Evolutionary conservation across 2,888 invertebrate genomes (phyloP).

Genomic region (Drosophila colorata): DNA sequence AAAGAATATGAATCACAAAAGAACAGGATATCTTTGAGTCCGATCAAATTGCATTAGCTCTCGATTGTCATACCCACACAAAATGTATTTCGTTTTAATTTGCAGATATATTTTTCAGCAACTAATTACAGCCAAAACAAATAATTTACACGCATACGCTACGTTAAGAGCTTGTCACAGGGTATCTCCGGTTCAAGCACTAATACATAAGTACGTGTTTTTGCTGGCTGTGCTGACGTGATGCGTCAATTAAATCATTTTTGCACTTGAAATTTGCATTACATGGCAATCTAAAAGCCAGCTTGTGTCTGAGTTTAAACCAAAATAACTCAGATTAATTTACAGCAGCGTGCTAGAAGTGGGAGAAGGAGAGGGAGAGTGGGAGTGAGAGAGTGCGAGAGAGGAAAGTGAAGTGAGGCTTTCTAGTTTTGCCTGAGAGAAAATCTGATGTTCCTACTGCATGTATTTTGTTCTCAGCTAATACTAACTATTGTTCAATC

Average conservation of each 20-base stretch:
- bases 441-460: conserved; percentile 1
- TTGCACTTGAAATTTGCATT: conserved; percentile 68
- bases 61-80: neutral
- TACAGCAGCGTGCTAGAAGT: conserved; percentile 39
- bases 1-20: too few relatives aligned
- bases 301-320: conserved; percentile 33
- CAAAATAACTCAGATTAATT: conserved; percentile 64
- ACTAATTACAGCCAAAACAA: neutral
- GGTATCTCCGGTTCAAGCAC: neutral
- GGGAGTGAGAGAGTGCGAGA: neutral
- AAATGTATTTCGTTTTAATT: neutral
- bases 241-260: conserved; percentile 39
- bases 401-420: neutral
- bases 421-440: conserved; percentile 6
- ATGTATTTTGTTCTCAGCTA: conserved; percentile 8
- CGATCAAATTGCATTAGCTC: neutral
- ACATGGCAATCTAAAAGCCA: conserved; percentile 29
- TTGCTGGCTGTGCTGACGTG: conserved; percentile 17
- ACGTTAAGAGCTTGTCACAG: neutral
- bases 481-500: conserved; percentile 13
- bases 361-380: neutral
- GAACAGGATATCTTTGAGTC: neutral
- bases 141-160: neutral
- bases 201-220: neutral
- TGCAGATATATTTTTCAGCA: neutral